These are phyloP conservation scores for Ophioninae sp. DNA, from an alignment of 2,888 invertebrate genomes.

Conservation along the genomic window DNA sequence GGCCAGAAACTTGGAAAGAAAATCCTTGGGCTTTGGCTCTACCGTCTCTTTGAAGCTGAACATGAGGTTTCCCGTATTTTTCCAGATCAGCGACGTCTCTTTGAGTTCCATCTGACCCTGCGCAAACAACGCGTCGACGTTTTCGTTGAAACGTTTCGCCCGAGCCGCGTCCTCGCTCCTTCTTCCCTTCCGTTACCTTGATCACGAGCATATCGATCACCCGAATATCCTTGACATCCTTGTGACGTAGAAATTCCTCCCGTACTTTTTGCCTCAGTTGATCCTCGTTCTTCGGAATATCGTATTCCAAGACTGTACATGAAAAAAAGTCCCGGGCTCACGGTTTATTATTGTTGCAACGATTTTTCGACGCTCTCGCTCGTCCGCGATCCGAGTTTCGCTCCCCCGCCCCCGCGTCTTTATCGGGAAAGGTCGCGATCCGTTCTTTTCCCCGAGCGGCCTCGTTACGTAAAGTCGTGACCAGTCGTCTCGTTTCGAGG, in stretches of 20 bases:
- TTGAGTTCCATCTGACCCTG: constrained; percentile 98
- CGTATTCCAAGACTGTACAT: constrained; percentile 89
- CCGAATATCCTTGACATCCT: constrained; percentile 91
- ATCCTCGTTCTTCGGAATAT: constrained; percentile 89
- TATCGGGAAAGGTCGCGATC: not conserved
- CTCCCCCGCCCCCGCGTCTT: not conserved
- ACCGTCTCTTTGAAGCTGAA: constrained; percentile 91
- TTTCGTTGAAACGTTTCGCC: not conserved
- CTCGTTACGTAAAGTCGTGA: constrained; percentile 38
- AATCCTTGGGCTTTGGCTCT: constrained; percentile 94
- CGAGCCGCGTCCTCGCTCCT: too few relatives aligned
- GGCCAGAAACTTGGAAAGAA: constrained; percentile 93
- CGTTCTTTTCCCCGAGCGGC: not conserved
- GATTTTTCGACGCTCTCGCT: too few relatives aligned
- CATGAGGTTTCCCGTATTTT: constrained; percentile 95
- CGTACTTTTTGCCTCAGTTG: constrained; percentile 89
- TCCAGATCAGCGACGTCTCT: constrained; percentile 93
- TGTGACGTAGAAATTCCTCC: constrained; percentile 90
- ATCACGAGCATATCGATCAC: constrained; percentile 95
- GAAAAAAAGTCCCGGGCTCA: too few relatives aligned
- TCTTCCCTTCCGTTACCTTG: too few relatives aligned
- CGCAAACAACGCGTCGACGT: not conserved
- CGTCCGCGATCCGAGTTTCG: too few relatives aligned
- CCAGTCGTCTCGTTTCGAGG: constrained; percentile 59
- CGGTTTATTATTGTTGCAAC: too few relatives aligned